Conservation (phyloP, 2,888 invertebrate species). For the Horisme vitalbata region DNA sequence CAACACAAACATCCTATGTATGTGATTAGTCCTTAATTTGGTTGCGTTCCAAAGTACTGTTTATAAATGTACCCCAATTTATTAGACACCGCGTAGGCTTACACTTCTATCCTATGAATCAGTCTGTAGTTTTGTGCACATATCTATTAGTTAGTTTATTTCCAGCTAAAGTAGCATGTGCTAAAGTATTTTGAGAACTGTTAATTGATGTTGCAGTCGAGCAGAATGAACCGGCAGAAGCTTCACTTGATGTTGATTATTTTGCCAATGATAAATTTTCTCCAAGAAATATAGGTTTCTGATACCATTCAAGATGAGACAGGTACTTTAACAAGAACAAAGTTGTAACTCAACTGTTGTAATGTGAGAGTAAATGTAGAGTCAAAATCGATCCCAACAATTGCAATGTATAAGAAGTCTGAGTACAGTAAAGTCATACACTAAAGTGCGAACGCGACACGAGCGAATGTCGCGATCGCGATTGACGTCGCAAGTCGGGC, state of each 20-base stretch:
- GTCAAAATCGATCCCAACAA: conserved; percentile 1
- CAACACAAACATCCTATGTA: conserved; percentile 5
- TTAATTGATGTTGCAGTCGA: conserved; percentile 13
- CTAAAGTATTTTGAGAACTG: conserved; percentile 20
- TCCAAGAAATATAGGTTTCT: conserved; percentile 31
- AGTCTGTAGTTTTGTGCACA: conserved; percentile 39
- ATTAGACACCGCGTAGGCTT: conserved; percentile 57
- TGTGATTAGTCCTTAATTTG: conserved; percentile 17
- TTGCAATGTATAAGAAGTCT: conserved; percentile 2
- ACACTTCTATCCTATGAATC: conserved; percentile 25
- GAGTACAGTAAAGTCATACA: conserved; percentile 14
- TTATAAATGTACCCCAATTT: conserved; percentile 44
- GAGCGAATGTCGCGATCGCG: conserved; percentile 34
- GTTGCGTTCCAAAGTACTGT: conserved; percentile 41
- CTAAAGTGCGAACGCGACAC: conserved; percentile 29
- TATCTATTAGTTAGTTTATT: conserved; percentile 37
- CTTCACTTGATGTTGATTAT: conserved; percentile 9
- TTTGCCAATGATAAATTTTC: conserved; percentile 29
- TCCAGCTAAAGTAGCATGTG: conserved; percentile 26
- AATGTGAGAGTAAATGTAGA: no score
- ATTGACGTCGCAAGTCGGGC: conserved; percentile 51
- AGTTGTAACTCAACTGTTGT: not conserved
- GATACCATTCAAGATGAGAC: conserved; percentile 55
- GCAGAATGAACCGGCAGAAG: conserved; percentile 10
- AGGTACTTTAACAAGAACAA: conserved; percentile 37